Conservation (phyloP, 1,140 invertebrate genomes). For the Geopemphigus sp. region DNA sequence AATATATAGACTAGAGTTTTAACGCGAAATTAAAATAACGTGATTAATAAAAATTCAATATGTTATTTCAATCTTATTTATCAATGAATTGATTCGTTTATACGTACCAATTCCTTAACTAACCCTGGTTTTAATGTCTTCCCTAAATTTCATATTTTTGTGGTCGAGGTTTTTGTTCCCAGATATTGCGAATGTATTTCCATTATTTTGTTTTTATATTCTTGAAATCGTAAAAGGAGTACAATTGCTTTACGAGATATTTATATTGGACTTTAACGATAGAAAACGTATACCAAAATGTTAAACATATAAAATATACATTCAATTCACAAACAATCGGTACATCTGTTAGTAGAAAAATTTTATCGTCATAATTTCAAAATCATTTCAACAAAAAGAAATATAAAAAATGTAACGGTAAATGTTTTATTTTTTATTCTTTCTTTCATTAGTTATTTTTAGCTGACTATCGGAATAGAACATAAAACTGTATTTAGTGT, state of each 20-base stretch:
- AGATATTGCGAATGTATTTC: too few relatives aligned
- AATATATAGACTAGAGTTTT: too few relatives aligned
- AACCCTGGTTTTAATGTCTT: too few relatives aligned
- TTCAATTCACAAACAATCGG: constrained; percentile 24
- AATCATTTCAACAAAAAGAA: neutral
- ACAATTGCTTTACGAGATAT: neutral
- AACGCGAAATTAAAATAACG: too few relatives aligned
- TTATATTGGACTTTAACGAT: constrained; percentile 1
- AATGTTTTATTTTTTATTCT: constrained; percentile 28
- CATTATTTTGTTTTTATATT: neutral
- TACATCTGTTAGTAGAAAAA: constrained; percentile 7
- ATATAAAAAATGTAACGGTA: neutral
- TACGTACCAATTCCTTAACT: too few relatives aligned
- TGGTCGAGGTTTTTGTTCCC: neutral
- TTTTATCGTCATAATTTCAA: constrained; percentile 10
- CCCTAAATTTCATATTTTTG: neutral
- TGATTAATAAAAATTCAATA: too few relatives aligned
- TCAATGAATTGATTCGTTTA: too few relatives aligned
- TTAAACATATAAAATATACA: constrained; percentile 25
- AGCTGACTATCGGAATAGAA: neutral
- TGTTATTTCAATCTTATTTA: too few relatives aligned
- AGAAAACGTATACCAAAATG: constrained; percentile 4
- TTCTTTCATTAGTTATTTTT: constrained; percentile 6
- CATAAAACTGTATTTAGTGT: neutral
- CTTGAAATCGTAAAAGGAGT: neutral